Base-by-base conservation (phyloP, 1,140 invertebrate genomes). In the Homalodisca vitripennis region DNA sequence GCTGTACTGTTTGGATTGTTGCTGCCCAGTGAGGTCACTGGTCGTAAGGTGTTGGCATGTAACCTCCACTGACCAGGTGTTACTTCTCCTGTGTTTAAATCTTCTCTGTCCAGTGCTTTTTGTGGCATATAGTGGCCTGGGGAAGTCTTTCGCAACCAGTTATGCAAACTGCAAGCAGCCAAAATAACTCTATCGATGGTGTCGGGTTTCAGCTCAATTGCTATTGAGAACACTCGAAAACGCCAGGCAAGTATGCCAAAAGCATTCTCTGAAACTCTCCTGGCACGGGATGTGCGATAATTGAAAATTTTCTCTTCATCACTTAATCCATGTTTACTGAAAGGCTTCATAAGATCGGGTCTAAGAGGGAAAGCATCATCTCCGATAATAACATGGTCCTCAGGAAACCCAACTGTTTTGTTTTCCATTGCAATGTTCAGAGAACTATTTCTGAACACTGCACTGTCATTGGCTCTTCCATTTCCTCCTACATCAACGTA, bases 201-300 rank as follows among this genome's bases (percentile, higher is more conserved):
- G 10, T 29, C 26, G 12, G 41, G 30, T 32, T 65, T 29, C 27
- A 65, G 13, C 31, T 67, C 65, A 22, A 67, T 67, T 29, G 46
- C 14, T 67, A 6, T 67, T 47, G 41, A 67, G 27, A 48, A 67
- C 32, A 29, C 65, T 47, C 65, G 1, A 73, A 80, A 84, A 57
- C 77, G 74, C 29, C 76, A 74, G 3, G 77, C 70, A 24, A 85
- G 71, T 63, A 80, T 79, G 13, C 80, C 80, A 76, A 82, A 82
- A 17, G 76, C 75, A 72, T 81, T 81, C 69, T 82, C 80, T 13
- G 80, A 72, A 14, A 77, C 74, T 48, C 75, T 34, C 32, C 75
- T 47, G 14, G 74, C 77, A 62, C 75, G 48, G 48, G 20, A 53
- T 12, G 48, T n/a, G 20, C 48, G 48, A 53, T 53, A 22, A 53